Evolutionary conservation across 1,140 invertebrate genomes (phyloP), one percentile per base, ranked within the genome.

Genomic region (Dolichoris vasculosae): DNA sequence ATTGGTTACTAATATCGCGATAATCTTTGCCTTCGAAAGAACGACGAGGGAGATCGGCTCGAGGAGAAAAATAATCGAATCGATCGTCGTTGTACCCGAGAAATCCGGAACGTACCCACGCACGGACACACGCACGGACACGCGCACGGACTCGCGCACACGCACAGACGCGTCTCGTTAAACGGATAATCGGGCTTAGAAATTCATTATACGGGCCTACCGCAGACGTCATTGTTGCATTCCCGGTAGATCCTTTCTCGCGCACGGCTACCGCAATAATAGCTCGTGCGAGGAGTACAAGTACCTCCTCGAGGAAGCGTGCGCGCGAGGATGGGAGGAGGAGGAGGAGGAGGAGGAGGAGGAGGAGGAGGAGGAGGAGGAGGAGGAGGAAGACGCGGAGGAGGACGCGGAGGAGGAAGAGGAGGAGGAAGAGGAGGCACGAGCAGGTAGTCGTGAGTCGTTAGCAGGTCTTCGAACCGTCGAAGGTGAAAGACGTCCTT

Each of bases 391-490:
- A 26, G 23, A 75, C 2, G 46, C 32, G 30, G 11, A 2, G 35
- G 38, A 26, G 30, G 43, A 76, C 51, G 51, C 20, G 26, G 17
- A 43, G 17, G n/a, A 32, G 64, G 4, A 9, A 23, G 64, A 38
- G 26, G 71, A 73, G 59, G 7, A 1, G 30, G 64, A 38, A 15
- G 71, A 73, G 38, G 17, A 46, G 3, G 48, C 35, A 43, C 51
- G 48, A n/a, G 59, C n/a, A 48, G 23, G 48, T 77, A 48, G 15
- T 43, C 48, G 75, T n/a, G 55, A 63, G 32, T 84, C 40, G 76
- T 81, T 73, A 85, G 51, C 84, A 48, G 77, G 77, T 81, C 84
- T 43, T 63, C 78, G 48, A 81, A 75, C 63, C 20, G 15, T 38
- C 48, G 46, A 79, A 69, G 59, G 55, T 78, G 30, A 77, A 84